Conservation (phyloP, 2,113 vertebrate genomes). For the Turdus rufiventris region DNA sequence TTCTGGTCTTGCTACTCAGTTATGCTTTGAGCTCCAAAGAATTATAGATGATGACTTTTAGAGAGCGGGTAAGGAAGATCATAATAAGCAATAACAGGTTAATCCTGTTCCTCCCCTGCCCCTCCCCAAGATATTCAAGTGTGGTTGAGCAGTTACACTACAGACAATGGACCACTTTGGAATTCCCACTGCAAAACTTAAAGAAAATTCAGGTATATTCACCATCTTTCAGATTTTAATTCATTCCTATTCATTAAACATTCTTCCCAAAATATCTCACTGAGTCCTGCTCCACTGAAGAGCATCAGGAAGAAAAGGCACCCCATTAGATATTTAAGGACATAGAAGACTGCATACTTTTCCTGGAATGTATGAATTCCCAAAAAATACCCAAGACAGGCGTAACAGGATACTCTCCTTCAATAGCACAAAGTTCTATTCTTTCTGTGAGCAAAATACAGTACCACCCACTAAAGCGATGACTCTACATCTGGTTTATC, state of each 20-base stretch:
- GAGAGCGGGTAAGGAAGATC: neutral
- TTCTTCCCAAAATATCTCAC: neutral
- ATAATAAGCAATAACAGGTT: neutral
- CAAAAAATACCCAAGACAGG: neutral
- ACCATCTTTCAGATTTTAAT: neutral
- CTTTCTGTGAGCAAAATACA: constrained; percentile 41
- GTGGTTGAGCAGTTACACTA: neutral
- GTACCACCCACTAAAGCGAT: constrained; percentile 27
- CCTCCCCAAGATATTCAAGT: neutral
- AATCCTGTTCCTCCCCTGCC: neutral
- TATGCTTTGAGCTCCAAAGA: neutral
- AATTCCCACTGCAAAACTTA: neutral
- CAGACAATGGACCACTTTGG: neutral
- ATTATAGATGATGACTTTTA: neutral
- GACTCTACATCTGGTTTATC: constrained; percentile 53
- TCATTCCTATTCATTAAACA: neutral
- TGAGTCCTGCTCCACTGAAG: neutral
- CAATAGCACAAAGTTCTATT: constrained; percentile 49
- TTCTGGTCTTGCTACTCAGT: neutral
- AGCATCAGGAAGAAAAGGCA: constrained; percentile 2
- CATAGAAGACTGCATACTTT: neutral
- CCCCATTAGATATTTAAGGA: neutral
- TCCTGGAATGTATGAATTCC: neutral
- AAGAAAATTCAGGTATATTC: neutral
- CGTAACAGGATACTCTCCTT: constrained; percentile 38